Percentiles rank a stretch among this genome's conserved stretches.
phyloP scores from a whole-genome alignment of 2,797 vertebrate genomes.

The Rhinophrynus dorsalis region DNA sequence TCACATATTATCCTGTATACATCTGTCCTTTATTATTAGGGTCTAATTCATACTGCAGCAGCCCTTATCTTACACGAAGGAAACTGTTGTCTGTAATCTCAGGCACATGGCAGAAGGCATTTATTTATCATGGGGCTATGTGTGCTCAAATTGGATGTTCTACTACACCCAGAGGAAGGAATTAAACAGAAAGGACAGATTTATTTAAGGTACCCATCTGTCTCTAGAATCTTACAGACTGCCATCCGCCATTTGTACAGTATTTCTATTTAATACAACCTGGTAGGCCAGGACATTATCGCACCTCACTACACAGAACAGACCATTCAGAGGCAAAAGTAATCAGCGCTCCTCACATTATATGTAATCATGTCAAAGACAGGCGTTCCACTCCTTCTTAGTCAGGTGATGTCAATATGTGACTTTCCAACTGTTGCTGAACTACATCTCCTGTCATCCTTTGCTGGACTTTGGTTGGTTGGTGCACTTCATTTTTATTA shows the following conservation, averaged over 20 bases:
- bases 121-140: constrained; percentile 17
- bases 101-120: constrained; percentile 26
- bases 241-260: constrained; percentile 4
- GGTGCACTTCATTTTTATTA: no score
- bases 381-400: no score
- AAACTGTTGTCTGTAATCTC: background rate
- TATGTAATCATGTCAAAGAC: no score
- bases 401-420: no score
- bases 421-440: no score
- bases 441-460: no score
- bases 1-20: no score
- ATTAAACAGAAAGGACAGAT: constrained; percentile 34
- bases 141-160: constrained; percentile 32
- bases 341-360: no score
- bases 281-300: constrained; percentile 22
- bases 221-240: constrained; percentile 24
- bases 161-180: constrained; percentile 36
- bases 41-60: background rate
- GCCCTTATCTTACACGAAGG: constrained; percentile 14
- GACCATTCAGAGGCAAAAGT: no score
- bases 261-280: constrained; percentile 11
- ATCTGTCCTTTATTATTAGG: no score
- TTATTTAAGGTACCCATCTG: constrained; percentile 32
- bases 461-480: no score
- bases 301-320: constrained; percentile 28